Percentiles rank a stretch among this genome's conserved stretches.
Evolutionary conservation across 2,888 invertebrate species (phyloP).

Genomic region (Deilephila porcellus): DNA sequence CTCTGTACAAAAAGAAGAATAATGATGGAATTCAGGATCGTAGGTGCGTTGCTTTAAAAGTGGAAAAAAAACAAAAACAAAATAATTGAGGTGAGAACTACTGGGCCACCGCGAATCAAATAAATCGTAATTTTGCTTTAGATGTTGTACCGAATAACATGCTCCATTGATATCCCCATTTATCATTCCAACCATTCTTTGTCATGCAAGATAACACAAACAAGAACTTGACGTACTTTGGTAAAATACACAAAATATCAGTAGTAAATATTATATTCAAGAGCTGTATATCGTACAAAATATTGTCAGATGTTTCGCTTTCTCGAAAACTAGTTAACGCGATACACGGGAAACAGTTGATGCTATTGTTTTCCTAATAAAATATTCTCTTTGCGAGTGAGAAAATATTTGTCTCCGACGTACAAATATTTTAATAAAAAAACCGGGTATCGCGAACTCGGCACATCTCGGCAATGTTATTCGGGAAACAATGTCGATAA

Average conservation of each 20-base stretch:
- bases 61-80: too few species aligned
- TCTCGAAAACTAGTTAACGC: slow-evolving; percentile 15
- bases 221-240: not conserved
- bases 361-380: slow-evolving; percentile 26
- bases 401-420: slow-evolving; percentile 29
- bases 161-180: too few species aligned
- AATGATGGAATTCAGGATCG: too few species aligned
- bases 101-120: too few species aligned
- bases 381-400: slow-evolving; percentile 25
- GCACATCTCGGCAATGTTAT: slow-evolving; percentile 41
- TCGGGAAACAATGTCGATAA: slow-evolving; percentile 51
- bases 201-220: not conserved
- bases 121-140: too few species aligned
- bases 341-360: slow-evolving; percentile 12
- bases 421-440: slow-evolving; percentile 37
- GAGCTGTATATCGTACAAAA: not conserved
- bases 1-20: too few species aligned
- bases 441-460: slow-evolving; percentile 31
- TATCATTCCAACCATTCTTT: not conserved
- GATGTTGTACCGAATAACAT: too few species aligned
- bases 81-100: too few species aligned
- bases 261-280: not conserved
- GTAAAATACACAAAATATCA: not conserved
- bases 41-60: too few species aligned
- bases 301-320: not conserved